Conservation (phyloP, 2,113 vertebrate genomes). For the Grallaria varia region DNA sequence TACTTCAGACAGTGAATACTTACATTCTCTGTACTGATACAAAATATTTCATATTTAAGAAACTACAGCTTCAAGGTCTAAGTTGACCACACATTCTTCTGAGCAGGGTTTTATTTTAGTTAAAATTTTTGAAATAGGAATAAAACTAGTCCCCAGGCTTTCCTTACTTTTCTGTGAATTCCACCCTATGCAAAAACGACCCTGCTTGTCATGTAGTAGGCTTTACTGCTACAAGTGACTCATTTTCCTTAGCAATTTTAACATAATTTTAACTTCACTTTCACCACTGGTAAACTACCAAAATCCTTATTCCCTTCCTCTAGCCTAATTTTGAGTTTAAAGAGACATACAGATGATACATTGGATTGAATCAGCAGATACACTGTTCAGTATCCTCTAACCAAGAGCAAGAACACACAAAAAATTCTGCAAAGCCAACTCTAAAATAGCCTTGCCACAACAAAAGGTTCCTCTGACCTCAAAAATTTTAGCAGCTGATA, state of each 20-base stretch:
- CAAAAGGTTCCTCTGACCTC: conserved; percentile 37
- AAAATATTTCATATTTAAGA: not conserved
- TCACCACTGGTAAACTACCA: not conserved
- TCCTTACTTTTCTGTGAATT: not conserved
- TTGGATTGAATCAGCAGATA: not conserved
- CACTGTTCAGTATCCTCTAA: not conserved
- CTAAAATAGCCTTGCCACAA: conserved; percentile 36
- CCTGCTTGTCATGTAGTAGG: not conserved
- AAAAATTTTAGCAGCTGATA: not conserved
- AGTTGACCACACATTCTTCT: not conserved
- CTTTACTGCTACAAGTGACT: not conserved
- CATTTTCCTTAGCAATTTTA: not conserved
- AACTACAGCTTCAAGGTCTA: not conserved
- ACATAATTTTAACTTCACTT: not conserved
- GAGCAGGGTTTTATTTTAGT: not conserved
- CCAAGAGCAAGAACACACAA: not conserved
- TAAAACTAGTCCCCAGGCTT: not conserved
- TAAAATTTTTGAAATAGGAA: not conserved
- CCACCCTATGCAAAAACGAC: not conserved
- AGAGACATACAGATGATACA: not conserved
- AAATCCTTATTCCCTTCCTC: not conserved
- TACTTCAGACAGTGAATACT: not conserved
- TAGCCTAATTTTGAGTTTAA: not conserved
- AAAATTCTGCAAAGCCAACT: not conserved
- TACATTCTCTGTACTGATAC: not conserved